A percentile compares a stretch with the other conserved stretches of the same genome.
These are phyloP conservation scores for Caenorhabditis imperialis DNA, from an alignment of 2,888 invertebrate species.

Conservation along the genomic window DNA sequence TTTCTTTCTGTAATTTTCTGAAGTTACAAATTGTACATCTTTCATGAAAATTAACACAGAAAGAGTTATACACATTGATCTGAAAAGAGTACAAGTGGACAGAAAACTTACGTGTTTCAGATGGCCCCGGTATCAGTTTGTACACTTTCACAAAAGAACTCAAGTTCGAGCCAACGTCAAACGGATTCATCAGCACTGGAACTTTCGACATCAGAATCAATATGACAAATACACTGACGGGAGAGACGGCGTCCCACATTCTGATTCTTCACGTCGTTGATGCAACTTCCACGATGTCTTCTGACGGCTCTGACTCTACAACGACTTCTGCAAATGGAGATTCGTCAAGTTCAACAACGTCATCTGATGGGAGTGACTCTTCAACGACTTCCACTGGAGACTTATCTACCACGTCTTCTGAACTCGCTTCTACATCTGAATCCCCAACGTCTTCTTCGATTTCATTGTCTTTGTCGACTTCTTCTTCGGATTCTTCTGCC, in stretches of 20 bases:
- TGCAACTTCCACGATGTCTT: constrained; percentile 7
- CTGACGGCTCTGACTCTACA: constrained; percentile 5
- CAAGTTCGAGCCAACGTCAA: not conserved
- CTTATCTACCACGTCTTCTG: not conserved
- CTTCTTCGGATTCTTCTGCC: not conserved
- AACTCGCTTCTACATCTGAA: not conserved
- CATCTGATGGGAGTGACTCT: not conserved
- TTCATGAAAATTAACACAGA: too few species aligned
- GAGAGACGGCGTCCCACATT: constrained; percentile 17
- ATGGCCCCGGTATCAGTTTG: not conserved
- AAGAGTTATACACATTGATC: too few species aligned
- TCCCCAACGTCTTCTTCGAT: too few species aligned
- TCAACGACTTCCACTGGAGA: not conserved
- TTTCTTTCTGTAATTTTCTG: too few species aligned
- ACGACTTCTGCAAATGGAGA: too few species aligned
- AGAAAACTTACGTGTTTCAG: constrained; percentile 5
- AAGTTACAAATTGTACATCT: too few species aligned
- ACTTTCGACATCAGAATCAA: constrained; percentile 35
- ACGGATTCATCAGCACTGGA: constrained; percentile 9
- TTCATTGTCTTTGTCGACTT: not conserved
- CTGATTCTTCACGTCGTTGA: constrained; percentile 25
- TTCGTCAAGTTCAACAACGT: not conserved
- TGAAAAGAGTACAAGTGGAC: too few species aligned
- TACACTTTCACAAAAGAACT: constrained; percentile 5
- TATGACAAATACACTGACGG: constrained; percentile 23